Percentiles rank a stretch among this genome's conserved stretches.
These are phyloP conservation scores for Zalophus californianus DNA, from an alignment of 2,797 vertebrate genomes.

Conservation along the genomic window DNA sequence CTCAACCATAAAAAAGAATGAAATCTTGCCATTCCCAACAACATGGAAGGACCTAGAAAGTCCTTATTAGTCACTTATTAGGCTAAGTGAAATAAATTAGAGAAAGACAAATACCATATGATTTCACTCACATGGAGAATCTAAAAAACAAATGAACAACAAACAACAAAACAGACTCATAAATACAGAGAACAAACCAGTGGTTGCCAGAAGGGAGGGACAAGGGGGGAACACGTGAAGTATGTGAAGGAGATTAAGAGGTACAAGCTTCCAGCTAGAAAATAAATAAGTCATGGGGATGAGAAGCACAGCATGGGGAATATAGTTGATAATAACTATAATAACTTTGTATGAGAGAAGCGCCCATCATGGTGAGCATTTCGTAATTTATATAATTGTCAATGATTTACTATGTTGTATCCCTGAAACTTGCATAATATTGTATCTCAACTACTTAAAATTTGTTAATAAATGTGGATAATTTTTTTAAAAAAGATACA, in stretches of 20 bases:
- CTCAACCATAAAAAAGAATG: neutral
- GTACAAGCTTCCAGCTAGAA: neutral
- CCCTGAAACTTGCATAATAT: neutral
- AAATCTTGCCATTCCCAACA: neutral
- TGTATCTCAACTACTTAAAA: neutral
- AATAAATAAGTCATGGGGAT: neutral
- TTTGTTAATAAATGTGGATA: neutral
- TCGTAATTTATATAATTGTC: neutral
- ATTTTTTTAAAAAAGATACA: neutral
- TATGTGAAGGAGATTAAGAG: neutral
- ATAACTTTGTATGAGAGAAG: neutral
- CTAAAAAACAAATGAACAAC: neutral
- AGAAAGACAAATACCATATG: neutral
- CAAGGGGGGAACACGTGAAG: rapidly evolving
- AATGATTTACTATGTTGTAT: neutral
- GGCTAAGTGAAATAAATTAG: neutral
- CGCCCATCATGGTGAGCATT: neutral
- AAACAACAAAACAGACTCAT: neutral
- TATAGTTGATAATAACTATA: neutral
- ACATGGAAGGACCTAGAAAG: neutral
- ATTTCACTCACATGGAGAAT: neutral
- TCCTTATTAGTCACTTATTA: neutral
- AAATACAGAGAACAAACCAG: neutral
- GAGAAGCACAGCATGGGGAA: neutral
- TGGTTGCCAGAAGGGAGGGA: neutral